Evolutionary conservation across 2,113 vertebrate species (phyloP).

Genomic region (Hemicordylus capensis): DNA sequence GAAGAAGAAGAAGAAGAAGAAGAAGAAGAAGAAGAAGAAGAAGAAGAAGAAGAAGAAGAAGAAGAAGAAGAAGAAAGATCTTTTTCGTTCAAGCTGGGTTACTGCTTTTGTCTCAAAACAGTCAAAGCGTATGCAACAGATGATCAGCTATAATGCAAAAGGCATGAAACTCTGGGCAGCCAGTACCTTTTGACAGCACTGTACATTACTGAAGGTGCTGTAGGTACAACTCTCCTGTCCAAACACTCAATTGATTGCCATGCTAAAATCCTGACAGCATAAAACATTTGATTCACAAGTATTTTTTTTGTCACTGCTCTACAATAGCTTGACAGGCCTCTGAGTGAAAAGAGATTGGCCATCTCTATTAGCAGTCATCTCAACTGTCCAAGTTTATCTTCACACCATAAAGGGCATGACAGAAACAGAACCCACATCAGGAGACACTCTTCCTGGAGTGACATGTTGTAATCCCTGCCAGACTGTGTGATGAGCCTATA

Average conservation of each 20-base stretch:
- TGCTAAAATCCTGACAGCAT: background rate
- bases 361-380: conserved; percentile 14
- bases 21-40: no score
- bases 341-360: background rate
- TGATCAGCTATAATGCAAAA: background rate
- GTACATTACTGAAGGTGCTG: background rate
- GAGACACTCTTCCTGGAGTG: background rate
- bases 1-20: no score
- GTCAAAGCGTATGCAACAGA: background rate
- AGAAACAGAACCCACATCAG: background rate
- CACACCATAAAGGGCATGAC: background rate
- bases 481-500: background rate
- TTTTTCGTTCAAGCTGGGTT: background rate
- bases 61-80: no score
- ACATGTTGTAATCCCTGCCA: background rate
- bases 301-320: background rate
- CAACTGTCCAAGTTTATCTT: background rate
- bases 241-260: background rate
- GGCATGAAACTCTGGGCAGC: background rate
- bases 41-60: no score
- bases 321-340: background rate
- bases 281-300: background rate
- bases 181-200: background rate
- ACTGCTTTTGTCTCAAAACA: background rate
- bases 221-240: background rate